Conservation (phyloP, 2,888 invertebrate genomes). For the Melanchra persicariae region DNA sequence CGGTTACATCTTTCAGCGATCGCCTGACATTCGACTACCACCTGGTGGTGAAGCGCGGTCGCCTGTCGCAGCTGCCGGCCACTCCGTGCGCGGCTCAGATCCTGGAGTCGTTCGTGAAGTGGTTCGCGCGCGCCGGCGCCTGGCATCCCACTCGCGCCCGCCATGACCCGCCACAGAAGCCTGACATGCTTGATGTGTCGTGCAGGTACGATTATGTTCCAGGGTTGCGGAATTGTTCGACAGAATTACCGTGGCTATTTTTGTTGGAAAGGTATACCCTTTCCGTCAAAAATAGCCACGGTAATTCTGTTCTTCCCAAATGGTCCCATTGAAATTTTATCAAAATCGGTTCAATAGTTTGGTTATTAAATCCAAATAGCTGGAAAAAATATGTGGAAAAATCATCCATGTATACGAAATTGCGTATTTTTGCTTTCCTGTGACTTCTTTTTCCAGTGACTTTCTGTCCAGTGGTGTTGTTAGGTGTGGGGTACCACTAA, state of each 20-base stretch:
- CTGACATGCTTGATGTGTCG: conserved; percentile 83
- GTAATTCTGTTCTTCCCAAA: too few species aligned
- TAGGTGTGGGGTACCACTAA: too few species aligned
- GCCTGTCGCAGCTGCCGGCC: conserved; percentile 84
- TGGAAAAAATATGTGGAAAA: too few species aligned
- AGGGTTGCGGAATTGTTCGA: too few species aligned
- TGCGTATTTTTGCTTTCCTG: too few species aligned
- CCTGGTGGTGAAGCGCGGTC: conserved; percentile 86
- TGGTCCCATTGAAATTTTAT: too few species aligned
- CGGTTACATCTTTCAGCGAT: conserved; percentile 74
- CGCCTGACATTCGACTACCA: conserved; percentile 89
- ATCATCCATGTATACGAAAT: too few species aligned
- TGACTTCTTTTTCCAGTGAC: conserved; percentile 1
- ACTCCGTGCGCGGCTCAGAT: conserved; percentile 86
- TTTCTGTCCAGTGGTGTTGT: not conserved
- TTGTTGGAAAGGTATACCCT: too few species aligned
- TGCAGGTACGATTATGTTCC: conserved; percentile 74
- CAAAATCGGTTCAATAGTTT: too few species aligned
- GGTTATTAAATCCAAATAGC: too few species aligned
- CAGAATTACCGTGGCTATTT: not conserved
- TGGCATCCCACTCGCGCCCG: conserved; percentile 82
- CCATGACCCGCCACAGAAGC: conserved; percentile 80
- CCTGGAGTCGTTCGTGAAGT: conserved; percentile 87
- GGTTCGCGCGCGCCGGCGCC: conserved; percentile 88
- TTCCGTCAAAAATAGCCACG: too few species aligned